These are phyloP conservation scores for Origma solitaria DNA, from an alignment of 2,113 vertebrate genomes.

Conservation along the genomic window DNA sequence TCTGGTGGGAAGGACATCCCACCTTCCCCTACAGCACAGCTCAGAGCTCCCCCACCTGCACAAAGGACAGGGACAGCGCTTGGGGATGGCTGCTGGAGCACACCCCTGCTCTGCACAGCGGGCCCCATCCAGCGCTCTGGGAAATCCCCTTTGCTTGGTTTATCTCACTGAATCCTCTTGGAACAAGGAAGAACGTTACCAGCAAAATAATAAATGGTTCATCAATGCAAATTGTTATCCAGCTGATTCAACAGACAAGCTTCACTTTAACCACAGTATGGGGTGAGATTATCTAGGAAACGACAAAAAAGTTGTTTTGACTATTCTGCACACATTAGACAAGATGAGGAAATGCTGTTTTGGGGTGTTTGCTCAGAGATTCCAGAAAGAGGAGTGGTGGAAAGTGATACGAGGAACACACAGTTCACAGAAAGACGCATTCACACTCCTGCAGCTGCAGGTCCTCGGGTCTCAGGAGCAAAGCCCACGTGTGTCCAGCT, in stretches of 20 bases:
- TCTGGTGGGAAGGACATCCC: neutral
- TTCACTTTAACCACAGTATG: neutral
- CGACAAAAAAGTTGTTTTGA: rapidly evolving
- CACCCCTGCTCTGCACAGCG: rapidly evolving
- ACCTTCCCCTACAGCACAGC: rapidly evolving
- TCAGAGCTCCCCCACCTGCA: neutral
- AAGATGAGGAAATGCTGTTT: neutral
- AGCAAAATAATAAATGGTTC: neutral
- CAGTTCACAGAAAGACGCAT: rapidly evolving
- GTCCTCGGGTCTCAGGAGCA: neutral
- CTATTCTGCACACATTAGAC: neutral
- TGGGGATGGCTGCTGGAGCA: neutral
- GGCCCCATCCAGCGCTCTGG: rapidly evolving
- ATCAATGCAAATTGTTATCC: neutral
- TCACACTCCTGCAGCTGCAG: neutral
- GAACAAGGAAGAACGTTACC: neutral
- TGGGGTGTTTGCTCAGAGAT: neutral
- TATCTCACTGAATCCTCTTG: neutral
- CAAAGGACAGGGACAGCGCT: rapidly evolving
- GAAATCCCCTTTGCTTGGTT: neutral
- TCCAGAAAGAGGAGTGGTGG: neutral
- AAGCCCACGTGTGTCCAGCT: rapidly evolving
- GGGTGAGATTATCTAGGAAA: neutral
- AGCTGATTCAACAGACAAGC: neutral
- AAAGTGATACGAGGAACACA: neutral